Evolutionary conservation across 2,113 vertebrate species (phyloP), one percentile per base, ranked within the genome.

Genomic region (Chloropsis hardwickii): DNA sequence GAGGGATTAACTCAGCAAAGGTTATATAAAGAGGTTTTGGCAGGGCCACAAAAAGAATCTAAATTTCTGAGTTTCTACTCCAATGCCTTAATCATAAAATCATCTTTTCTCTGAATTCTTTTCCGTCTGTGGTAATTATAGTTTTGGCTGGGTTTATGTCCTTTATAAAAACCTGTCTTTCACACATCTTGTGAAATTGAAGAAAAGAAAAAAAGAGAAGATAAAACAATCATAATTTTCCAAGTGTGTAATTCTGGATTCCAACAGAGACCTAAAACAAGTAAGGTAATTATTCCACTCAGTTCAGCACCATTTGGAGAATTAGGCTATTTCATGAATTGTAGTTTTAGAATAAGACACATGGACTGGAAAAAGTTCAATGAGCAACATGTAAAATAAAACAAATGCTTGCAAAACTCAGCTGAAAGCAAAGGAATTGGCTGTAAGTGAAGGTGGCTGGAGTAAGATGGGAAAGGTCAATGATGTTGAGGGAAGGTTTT

Each of bases 231-330:
- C 84, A 70, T 93, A 88, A 92, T 97, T 97, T 97, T 97, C 96
- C 91, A 90, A 95, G 81, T 93, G 92, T 86, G 84, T 91, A 95
- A 96, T 96, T 96, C 94, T 92, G 84, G 93, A 86, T 93, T 97
- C 90, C 94, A 93, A 56, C 88, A 85, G 92, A 90, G 92, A 35
- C 71, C 66, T 92, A 57, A 95, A 97, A 92, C 94, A 95, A 95
- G 90, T 85, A 42, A 94, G 84, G 93, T 93, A 97, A 97, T 97
- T 97, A 95, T 97, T 97, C 93, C 90, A 96, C 95, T 95, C 94
- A 82, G 80, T 90, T 96, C 97, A 88, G 79, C 90, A 82, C 93
- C 72, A 31, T 94, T 93, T 94, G 95, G 83, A 96, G 93, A 94
- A 96, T 92, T 90, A 78, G 73, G 62, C 88, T 94, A 53, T 92